These are phyloP conservation scores for Coracias cyanogaster DNA, from an alignment of 2,797 vertebrate genomes.

Conservation along the genomic window DNA sequence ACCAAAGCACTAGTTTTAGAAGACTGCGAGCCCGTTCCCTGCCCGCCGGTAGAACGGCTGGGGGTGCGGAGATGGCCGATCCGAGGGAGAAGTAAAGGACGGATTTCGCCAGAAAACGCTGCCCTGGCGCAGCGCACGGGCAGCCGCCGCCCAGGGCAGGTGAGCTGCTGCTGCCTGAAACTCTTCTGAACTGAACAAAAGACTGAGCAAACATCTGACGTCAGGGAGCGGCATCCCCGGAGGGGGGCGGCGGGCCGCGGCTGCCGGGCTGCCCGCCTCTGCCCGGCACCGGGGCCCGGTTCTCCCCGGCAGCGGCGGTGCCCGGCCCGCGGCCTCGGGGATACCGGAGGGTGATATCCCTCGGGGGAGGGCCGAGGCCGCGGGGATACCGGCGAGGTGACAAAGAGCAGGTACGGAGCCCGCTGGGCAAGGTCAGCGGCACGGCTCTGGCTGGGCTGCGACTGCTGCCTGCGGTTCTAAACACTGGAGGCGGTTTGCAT, in stretches of 20 bases:
- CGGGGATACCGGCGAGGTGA: not conserved
- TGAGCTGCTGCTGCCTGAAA: conserved; percentile 4
- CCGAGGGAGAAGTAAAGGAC: not conserved
- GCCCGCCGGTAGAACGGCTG: not conserved
- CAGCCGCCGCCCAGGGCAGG: conserved; percentile 13
- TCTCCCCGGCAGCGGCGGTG: not conserved
- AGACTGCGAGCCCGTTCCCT: not conserved
- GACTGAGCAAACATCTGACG: conserved; percentile 43
- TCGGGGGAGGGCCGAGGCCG: not conserved
- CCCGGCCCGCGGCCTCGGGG: not conserved
- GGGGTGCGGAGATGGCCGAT: not conserved
- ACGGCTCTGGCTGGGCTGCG: not conserved
- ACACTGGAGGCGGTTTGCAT: not conserved
- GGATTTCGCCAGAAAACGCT: not conserved
- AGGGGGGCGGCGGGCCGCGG: not conserved
- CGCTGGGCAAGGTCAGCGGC: not conserved
- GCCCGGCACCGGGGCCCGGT: not conserved
- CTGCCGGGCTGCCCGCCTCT: not conserved
- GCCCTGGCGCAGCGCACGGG: not conserved
- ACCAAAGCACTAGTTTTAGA: not conserved
- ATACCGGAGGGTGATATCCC: too few relatives aligned
- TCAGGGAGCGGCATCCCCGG: conserved; percentile 8
- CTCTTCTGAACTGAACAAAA: conserved; percentile 60
- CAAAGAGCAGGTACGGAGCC: not conserved
- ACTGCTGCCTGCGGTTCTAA: not conserved